Evolutionary conservation across 2,113 vertebrate species (phyloP), one percentile per base, ranked within the genome.

Genomic region (Cryptotis parvus): DNA sequence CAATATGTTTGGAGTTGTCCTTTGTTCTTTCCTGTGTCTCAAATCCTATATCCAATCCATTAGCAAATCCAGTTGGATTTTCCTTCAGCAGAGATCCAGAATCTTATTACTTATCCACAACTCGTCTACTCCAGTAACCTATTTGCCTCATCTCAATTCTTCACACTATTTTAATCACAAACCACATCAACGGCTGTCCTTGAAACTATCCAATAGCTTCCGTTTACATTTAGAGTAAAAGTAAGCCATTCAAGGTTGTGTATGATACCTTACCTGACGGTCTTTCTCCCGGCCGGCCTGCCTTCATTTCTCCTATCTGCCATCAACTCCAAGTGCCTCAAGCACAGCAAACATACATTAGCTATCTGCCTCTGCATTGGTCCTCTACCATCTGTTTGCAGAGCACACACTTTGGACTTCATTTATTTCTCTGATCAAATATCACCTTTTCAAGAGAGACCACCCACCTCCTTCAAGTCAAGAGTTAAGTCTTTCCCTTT

Each of bases 11-110:
- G 6, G n/a, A 92, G 29, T 80, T 5, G 29, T 89, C n/a, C 61
- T 94, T 55, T 89, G 39, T 15, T 82, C 69, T 81, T 82, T 58
- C 20, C 31, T 61, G 79, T 55, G n/a, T 31, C 65, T 91, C 12
- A 45, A 75, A 91, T 70, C 14, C 39, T 26, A 69, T 6, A 52
- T 52, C 9, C 3, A 66, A 41, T 11, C 26, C 16, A 66, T 74
- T 26, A 75, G 69, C 16, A 89, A 87, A 78, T 39, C 8, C 10
- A 43, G 18, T 4, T 87, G 65, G 3, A 0, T 9, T 31, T 73
- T 81, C 16, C 39, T 84, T 89, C 76, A 61, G 52, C 55, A 33
- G 63, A 16, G 9, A 58, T 43, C 2, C 45, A 49, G 29, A 76
- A 73, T 58, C 81, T 69, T 43, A 68, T 6, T 39, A 61, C 2